Percentiles rank a stretch among this genome's conserved stretches.
phyloP scores from a whole-genome alignment of 2,797 vertebrate species.

The Novumbra hubbsi region DNA sequence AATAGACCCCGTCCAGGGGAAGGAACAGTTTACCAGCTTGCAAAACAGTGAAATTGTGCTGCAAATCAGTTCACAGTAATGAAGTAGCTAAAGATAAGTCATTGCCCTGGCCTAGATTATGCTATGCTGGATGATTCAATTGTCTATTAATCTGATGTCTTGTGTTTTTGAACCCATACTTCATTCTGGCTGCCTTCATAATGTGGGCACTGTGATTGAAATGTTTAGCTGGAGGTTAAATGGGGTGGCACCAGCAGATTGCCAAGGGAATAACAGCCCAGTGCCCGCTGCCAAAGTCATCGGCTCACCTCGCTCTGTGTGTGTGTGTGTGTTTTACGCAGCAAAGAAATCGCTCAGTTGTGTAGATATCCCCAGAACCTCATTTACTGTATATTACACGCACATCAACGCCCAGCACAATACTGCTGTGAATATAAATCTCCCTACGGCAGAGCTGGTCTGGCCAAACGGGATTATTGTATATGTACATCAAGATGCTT shows the following conservation, averaged over 20 bases:
- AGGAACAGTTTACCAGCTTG: too few species aligned
- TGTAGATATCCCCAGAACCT: constrained; percentile 35
- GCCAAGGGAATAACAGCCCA: constrained; percentile 9
- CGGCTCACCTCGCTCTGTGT: constrained; percentile 43
- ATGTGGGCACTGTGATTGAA: not conserved
- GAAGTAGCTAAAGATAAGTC: not conserved
- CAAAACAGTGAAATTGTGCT: too few species aligned
- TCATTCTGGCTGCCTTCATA: not conserved
- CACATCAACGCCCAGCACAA: not conserved
- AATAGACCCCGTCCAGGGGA: too few species aligned
- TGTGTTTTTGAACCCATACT: not conserved
- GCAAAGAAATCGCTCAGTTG: constrained; percentile 52
- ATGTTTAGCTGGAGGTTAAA: not conserved
- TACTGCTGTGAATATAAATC: constrained; percentile 10
- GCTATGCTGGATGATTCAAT: not conserved
- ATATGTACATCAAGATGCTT: not conserved
- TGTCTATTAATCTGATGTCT: not conserved
- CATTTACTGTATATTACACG: not conserved
- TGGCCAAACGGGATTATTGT: not conserved
- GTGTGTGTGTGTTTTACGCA: not conserved
- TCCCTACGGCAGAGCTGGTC: not conserved
- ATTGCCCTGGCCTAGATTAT: not conserved
- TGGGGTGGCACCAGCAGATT: not conserved
- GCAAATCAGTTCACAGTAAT: not conserved
- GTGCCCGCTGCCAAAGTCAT: constrained; percentile 51